Conservation (phyloP, 2,888 invertebrate genomes). For the Caenorhabditis angaria region DNA sequence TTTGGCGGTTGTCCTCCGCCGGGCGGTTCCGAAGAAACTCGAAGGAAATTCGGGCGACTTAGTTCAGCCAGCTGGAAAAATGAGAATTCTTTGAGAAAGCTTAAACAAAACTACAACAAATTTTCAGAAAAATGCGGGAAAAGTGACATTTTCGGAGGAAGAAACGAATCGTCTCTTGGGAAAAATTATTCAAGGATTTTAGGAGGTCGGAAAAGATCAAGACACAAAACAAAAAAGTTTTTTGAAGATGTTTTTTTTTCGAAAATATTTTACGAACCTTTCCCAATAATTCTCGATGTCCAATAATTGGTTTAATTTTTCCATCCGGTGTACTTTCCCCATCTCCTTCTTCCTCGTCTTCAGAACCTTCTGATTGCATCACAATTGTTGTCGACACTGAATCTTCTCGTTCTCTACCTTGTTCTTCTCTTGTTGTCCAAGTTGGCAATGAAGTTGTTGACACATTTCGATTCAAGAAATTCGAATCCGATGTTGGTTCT, state of each 20-base stretch:
- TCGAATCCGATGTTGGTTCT: background rate
- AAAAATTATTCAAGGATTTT: background rate
- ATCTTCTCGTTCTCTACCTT: background rate
- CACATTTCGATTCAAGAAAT: background rate
- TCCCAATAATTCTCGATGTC: background rate
- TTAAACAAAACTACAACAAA: too few species aligned
- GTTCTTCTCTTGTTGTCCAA: background rate
- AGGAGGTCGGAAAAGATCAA: background rate
- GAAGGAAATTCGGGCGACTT: background rate
- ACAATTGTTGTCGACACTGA: background rate
- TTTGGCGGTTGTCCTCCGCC: slow-evolving; percentile 1
- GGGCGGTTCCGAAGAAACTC: slow-evolving; percentile 13
- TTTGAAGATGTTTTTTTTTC: too few species aligned
- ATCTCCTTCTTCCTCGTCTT: background rate
- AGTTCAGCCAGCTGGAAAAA: background rate
- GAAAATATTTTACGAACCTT: too few species aligned
- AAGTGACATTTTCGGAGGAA: background rate
- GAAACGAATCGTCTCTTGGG: background rate
- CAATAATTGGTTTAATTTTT: background rate
- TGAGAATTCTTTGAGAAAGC: too few species aligned
- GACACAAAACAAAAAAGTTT: background rate
- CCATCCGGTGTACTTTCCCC: background rate
- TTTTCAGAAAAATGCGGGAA: background rate
- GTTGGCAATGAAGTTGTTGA: slow-evolving; percentile 8
- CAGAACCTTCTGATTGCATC: slow-evolving; percentile 5